Evolutionary conservation across 2,113 vertebrate genomes (phyloP).

Genomic region (Psophia crepitans): DNA sequence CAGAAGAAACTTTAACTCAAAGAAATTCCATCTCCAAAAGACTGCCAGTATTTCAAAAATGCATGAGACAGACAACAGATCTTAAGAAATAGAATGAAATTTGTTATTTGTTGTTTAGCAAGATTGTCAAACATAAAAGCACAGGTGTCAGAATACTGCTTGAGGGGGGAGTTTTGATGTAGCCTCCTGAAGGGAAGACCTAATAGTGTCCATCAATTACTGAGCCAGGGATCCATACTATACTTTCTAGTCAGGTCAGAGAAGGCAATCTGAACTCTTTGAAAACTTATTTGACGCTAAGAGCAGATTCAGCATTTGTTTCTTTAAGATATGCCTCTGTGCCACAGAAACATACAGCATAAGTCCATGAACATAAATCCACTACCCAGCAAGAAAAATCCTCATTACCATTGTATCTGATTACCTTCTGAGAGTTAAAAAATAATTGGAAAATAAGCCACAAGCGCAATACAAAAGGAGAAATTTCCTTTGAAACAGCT

Average conservation of each 20-base stretch:
- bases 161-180: background rate
- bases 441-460: background rate
- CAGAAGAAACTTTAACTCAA: background rate
- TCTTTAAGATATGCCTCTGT: background rate
- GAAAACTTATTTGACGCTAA: background rate
- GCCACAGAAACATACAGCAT: background rate
- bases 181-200: slow-evolving; percentile 15
- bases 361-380: background rate
- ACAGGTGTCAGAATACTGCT: background rate
- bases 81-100: slow-evolving; percentile 18
- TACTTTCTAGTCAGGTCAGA: slow-evolving; percentile 8
- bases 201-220: slow-evolving; percentile 44
- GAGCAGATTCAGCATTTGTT: background rate
- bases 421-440: background rate
- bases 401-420: background rate
- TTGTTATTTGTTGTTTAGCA: slow-evolving; percentile 38
- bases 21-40: background rate
- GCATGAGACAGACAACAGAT: slow-evolving; percentile 30
- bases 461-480: background rate
- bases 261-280: background rate
- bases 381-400: background rate
- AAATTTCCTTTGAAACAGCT: background rate
- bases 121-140: slow-evolving; percentile 41
- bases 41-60: slow-evolving; percentile 28
- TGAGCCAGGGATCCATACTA: background rate